Evolutionary conservation across 2,797 vertebrate species (phyloP).

Genomic region (Momotus momota): DNA sequence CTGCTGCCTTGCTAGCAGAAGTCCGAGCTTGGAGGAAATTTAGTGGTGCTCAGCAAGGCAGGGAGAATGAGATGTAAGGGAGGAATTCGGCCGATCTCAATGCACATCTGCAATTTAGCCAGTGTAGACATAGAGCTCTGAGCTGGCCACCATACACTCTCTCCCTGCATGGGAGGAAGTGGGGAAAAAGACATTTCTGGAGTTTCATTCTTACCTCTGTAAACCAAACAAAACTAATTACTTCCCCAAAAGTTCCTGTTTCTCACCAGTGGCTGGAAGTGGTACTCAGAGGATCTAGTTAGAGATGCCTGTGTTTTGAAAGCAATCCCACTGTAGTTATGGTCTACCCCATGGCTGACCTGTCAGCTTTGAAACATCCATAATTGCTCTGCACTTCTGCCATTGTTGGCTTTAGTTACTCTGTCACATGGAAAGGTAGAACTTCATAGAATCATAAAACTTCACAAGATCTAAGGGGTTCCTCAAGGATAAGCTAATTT

Average conservation of each 20-base stretch:
- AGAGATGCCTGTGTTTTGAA: not conserved
- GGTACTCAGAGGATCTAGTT: not conserved
- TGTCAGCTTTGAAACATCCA: not conserved
- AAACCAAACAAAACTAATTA: not conserved
- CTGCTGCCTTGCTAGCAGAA: not conserved
- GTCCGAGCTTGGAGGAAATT: not conserved
- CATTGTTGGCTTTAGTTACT: not conserved
- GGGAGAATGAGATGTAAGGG: not conserved
- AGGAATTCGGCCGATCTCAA: not conserved
- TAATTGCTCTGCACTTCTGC: not conserved
- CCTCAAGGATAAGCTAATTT: not conserved
- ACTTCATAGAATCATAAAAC: not conserved
- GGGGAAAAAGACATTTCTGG: not conserved
- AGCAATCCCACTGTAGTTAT: not conserved
- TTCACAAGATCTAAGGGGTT: not conserved
- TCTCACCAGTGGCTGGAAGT: not conserved
- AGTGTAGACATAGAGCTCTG: not conserved
- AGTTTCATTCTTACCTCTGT: not conserved
- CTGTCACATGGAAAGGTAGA: not conserved
- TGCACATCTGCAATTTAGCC: not conserved
- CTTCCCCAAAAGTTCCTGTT: constrained; percentile 7
- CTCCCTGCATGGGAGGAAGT: not conserved
- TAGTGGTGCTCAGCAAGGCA: not conserved
- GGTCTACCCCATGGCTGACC: not conserved
- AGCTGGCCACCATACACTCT: not conserved